Evolutionary conservation across 2,888 invertebrate genomes (phyloP).

Genomic region (Rotaria macrura): DNA sequence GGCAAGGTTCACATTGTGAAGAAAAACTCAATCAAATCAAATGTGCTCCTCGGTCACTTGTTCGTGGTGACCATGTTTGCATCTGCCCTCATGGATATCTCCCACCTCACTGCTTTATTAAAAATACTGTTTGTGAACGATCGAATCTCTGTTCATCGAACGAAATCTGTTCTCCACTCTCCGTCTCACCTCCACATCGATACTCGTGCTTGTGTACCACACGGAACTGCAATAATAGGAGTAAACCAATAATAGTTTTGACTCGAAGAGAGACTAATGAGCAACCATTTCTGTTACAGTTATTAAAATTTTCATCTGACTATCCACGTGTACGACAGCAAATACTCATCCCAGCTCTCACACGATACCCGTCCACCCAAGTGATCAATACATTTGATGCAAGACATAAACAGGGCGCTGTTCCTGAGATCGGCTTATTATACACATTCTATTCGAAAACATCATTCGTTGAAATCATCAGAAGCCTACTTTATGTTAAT

Average conservation of each 20-base stretch:
- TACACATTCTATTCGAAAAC: neutral
- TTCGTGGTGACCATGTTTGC: neutral
- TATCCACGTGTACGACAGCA: neutral
- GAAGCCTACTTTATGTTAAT: neutral
- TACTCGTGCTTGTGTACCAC: neutral
- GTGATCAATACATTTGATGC: neutral
- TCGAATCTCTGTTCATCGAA: neutral
- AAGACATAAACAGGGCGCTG: neutral
- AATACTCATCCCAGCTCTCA: neutral
- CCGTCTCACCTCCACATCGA: neutral
- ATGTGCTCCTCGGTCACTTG: neutral
- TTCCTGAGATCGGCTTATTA: neutral
- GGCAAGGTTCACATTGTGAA: neutral
- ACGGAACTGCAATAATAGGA: too few species aligned
- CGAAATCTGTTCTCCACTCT: neutral
- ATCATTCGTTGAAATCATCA: neutral
- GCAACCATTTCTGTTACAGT: neutral
- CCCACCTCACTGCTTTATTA: neutral
- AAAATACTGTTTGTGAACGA: neutral
- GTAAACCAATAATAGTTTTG: neutral
- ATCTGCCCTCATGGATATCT: neutral
- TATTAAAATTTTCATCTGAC: neutral
- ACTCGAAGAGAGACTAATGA: neutral
- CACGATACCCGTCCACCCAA: too few species aligned
- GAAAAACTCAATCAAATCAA: neutral